phyloP scores from a whole-genome alignment of 2,888 invertebrate species.

The Seladonia tumulorum region DNA sequence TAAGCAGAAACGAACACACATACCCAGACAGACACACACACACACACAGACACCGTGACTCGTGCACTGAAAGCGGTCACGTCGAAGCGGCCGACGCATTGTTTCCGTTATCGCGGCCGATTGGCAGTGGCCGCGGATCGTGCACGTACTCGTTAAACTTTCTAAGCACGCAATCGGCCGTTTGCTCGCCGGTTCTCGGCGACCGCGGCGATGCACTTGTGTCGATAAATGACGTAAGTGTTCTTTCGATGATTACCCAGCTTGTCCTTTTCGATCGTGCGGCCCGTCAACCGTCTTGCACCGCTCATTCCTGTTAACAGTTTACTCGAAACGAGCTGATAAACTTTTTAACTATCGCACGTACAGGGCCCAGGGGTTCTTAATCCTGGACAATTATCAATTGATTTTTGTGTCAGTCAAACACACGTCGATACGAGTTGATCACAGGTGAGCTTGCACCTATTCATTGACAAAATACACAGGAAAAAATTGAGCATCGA shows the following conservation, averaged over 20 bases:
- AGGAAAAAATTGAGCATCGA: background rate
- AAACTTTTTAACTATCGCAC: background rate
- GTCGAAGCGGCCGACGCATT: constrained; percentile 69
- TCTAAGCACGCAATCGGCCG: constrained; percentile 67
- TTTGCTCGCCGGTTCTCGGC: constrained; percentile 20
- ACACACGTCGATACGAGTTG: background rate
- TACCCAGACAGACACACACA: background rate
- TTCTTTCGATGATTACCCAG: background rate
- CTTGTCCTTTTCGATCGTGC: background rate
- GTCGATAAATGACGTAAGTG: constrained; percentile 43
- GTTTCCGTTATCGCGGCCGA: constrained; percentile 78
- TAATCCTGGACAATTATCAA: background rate
- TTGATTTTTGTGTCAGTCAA: background rate
- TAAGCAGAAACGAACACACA: constrained; percentile 26
- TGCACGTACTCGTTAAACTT: constrained; percentile 73
- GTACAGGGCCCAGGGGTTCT: background rate
- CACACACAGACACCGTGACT: background rate
- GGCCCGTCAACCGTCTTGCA: background rate
- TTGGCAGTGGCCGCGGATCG: constrained; percentile 71
- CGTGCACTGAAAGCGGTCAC: constrained; percentile 34
- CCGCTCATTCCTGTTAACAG: background rate
- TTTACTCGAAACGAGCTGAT: background rate
- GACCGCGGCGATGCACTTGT: constrained; percentile 29
- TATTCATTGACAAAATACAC: background rate
- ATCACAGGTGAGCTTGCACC: background rate